phyloP scores from a whole-genome alignment of 2,113 vertebrate genomes.

The Thunnus thynnus region DNA sequence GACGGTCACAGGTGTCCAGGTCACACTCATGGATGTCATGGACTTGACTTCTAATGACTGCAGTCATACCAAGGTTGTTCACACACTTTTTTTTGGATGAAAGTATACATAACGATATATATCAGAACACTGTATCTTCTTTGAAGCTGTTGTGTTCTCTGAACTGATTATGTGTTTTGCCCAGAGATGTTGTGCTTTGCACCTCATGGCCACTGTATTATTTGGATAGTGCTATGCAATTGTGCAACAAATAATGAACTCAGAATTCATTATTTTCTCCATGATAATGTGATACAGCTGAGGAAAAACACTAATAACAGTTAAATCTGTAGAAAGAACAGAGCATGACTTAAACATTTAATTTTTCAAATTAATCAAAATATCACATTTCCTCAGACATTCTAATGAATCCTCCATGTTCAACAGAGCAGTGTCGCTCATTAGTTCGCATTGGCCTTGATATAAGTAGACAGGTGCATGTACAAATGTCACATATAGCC shows the following conservation, averaged over 20 bases:
- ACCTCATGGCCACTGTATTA: neutral
- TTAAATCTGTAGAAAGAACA: neutral
- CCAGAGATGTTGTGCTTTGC: neutral
- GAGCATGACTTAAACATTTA: neutral
- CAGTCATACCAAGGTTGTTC: too few relatives aligned
- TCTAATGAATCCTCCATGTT: neutral
- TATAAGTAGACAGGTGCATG: neutral
- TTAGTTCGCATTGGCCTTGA: neutral
- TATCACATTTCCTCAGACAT: neutral
- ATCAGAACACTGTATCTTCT: too few relatives aligned
- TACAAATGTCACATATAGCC: conserved; percentile 6
- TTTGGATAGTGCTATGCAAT: neutral
- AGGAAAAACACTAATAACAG: neutral
- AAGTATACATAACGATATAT: too few relatives aligned
- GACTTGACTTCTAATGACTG: too few relatives aligned
- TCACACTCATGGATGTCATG: too few relatives aligned
- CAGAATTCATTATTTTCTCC: neutral
- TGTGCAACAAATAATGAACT: neutral
- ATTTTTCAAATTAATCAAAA: neutral
- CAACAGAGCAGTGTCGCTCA: neutral
- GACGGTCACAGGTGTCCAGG: too few relatives aligned
- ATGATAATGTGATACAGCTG: neutral
- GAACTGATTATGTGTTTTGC: neutral
- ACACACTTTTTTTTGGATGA: too few relatives aligned
- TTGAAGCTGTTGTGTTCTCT: neutral